Evolutionary conservation across 2,797 vertebrate genomes (phyloP).

Genomic region (Halcyon chelicuti): DNA sequence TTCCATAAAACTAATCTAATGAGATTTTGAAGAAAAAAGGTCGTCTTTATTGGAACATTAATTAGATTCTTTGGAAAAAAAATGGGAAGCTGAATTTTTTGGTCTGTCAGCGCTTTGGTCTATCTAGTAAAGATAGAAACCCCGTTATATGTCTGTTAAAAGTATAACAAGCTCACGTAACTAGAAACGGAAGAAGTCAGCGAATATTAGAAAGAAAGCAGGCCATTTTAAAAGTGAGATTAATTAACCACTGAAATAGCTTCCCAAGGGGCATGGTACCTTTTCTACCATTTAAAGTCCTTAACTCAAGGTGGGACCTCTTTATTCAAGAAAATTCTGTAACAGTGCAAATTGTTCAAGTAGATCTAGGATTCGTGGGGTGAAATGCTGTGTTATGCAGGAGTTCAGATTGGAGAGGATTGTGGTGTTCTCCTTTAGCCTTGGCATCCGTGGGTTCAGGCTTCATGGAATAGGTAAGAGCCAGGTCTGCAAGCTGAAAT

Average conservation of each 20-base stretch:
- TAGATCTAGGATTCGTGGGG: fast-evolving
- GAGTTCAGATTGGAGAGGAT: not conserved
- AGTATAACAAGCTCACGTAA: not conserved
- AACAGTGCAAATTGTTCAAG: not conserved
- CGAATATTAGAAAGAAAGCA: not conserved
- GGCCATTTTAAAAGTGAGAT: not conserved
- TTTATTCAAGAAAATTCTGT: not conserved
- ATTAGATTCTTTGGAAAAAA: conserved; percentile 21
- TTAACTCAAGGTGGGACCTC: not conserved
- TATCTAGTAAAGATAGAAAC: not conserved
- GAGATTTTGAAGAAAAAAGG: conserved; percentile 24
- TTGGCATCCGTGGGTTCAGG: not conserved
- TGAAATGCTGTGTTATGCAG: not conserved
- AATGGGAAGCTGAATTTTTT: not conserved
- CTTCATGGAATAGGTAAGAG: not conserved
- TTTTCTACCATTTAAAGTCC: not conserved
- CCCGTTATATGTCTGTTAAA: not conserved
- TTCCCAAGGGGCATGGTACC: not conserved
- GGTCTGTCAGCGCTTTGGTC: conserved; percentile 1
- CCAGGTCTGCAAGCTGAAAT: fast-evolving
- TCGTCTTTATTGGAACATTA: not conserved
- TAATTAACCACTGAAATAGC: conserved; percentile 20
- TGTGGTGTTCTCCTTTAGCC: fast-evolving
- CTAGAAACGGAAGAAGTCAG: conserved; percentile 21
- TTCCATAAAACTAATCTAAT: not conserved